Evolutionary conservation across 2,113 vertebrate species (phyloP).

Genomic region (Felis catus): F.catus_Fca126_mat1.0 CM031413.1:141131501-141132000

Average conservation of each 20-base stretch:
- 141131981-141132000: neutral
- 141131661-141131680: neutral
- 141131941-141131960: neutral
- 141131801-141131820: neutral
- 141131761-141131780: neutral
- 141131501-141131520: no score
- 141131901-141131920: neutral
- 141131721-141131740: neutral
- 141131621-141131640: no score
- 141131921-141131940: neutral
- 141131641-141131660: neutral
- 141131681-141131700: neutral
- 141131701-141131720: neutral
- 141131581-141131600: no score
- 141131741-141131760: neutral
- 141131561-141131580: no score
- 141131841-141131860: neutral
- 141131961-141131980: neutral
- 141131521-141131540: no score
- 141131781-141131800: neutral
- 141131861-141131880: neutral
- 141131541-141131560: no score
- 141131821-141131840: neutral
- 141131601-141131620: no score
- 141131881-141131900: neutral